These are phyloP conservation scores for Pipra filicauda DNA, from an alignment of 2,113 vertebrate genomes.

Conservation along the genomic window DNA sequence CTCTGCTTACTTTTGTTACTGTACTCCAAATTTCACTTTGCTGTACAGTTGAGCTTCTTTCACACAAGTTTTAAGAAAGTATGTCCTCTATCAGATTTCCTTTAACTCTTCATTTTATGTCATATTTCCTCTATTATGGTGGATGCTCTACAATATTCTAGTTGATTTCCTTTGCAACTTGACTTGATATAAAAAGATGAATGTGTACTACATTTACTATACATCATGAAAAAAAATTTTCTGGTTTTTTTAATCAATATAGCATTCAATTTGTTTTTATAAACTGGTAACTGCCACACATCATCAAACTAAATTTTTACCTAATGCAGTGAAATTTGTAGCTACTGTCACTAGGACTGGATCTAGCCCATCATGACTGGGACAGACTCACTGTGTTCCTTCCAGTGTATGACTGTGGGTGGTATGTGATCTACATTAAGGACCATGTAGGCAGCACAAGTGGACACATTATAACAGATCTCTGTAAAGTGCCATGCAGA, in stretches of 20 bases:
- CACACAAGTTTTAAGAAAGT: not conserved
- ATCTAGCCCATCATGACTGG: not conserved
- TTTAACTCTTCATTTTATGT: not conserved
- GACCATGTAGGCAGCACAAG: not conserved
- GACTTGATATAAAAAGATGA: not conserved
- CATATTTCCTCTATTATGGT: not conserved
- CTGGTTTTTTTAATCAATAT: not conserved
- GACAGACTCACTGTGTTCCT: not conserved
- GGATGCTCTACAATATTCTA: not conserved
- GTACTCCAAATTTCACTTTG: not conserved
- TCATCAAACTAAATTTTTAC: not conserved
- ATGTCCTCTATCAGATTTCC: not conserved
- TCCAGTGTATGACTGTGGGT: fast-evolving
- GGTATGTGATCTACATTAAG: not conserved
- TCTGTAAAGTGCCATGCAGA: not conserved
- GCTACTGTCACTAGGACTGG: not conserved
- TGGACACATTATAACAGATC: not conserved
- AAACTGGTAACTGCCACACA: fast-evolving
- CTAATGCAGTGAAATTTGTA: not conserved
- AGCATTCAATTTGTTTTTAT: not conserved
- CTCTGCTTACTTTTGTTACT: not conserved
- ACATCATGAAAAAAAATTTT: not conserved
- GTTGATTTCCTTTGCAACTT: not conserved
- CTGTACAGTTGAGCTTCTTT: not conserved
- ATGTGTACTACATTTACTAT: not conserved